Evolutionary conservation across 37 sponge, comb jelly and placozoan genomes (phyloP).

Genomic region (Haliclona indistincta): DNA sequence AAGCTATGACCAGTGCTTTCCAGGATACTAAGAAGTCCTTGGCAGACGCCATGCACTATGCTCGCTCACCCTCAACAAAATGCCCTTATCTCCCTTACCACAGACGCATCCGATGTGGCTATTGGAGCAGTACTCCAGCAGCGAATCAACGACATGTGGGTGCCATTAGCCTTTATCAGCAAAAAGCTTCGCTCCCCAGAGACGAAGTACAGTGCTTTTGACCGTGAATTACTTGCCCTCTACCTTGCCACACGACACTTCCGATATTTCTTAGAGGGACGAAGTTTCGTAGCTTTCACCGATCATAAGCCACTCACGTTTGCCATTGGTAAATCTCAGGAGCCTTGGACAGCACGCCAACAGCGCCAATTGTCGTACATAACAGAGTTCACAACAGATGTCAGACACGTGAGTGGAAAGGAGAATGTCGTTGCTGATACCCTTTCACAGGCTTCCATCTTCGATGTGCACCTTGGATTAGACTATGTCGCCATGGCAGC

Average conservation of each 20-base stretch:
- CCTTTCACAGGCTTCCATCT: background rate
- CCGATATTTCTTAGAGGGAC: slow-evolving; percentile 40
- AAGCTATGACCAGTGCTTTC: no score
- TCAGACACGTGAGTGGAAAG: slow-evolving; percentile 26
- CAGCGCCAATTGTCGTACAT: slow-evolving; percentile 29
- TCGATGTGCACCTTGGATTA: background rate
- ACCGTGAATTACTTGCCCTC: slow-evolving; percentile 37
- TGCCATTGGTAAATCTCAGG: background rate
- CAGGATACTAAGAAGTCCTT: no score
- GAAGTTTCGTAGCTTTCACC: slow-evolving; percentile 7
- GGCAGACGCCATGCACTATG: no score
- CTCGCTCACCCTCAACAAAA: slow-evolving; percentile 7
- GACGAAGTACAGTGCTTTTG: slow-evolving; percentile 39
- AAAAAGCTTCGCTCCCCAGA: slow-evolving; percentile 10
- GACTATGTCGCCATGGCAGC: slow-evolving; percentile 27
- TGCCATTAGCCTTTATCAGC: slow-evolving; percentile 28
- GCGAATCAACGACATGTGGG: slow-evolving; percentile 7
- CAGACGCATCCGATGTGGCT: slow-evolving; percentile 34
- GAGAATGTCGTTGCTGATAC: slow-evolving; percentile 23
- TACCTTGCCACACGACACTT: slow-evolving; percentile 22
- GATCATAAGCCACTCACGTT: slow-evolving; percentile 35
- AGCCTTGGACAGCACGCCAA: slow-evolving; percentile 12
- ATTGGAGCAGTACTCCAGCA: slow-evolving; percentile 43
- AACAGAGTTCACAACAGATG: slow-evolving; percentile 32
- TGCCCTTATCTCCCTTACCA: slow-evolving; percentile 17